A percentile compares a stretch with the other conserved stretches of the same genome.
These are phyloP conservation scores for Lampris incognitus DNA, from an alignment of 2,113 vertebrate species.

Conservation along the genomic window DNA sequence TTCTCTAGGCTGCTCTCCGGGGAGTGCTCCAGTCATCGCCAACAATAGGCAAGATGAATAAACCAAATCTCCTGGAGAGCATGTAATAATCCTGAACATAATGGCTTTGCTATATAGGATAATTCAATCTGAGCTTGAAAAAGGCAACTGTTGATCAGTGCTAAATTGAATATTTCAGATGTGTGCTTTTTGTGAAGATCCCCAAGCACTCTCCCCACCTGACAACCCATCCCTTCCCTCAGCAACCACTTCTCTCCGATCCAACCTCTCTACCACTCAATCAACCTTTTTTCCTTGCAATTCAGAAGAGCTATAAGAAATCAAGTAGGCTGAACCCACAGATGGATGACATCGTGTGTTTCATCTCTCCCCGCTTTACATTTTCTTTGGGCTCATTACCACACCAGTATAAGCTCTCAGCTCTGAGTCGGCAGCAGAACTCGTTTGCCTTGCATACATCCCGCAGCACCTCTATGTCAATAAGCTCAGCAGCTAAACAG, in stretches of 20 bases:
- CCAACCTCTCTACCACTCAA: constrained; percentile 44
- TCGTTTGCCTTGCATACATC: constrained; percentile 73
- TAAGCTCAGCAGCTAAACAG: constrained; percentile 71
- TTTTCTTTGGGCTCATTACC: constrained; percentile 79
- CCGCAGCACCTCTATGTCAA: constrained; percentile 68
- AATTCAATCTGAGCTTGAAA: constrained; percentile 72
- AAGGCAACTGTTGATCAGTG: constrained; percentile 72
- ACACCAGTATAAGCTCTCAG: constrained; percentile 49
- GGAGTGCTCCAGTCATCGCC: constrained; percentile 73
- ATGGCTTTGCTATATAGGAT: constrained; percentile 69
- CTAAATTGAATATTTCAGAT: constrained; percentile 73
- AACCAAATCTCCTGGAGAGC: constrained; percentile 76
- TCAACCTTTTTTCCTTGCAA: constrained; percentile 51
- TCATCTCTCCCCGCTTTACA: constrained; percentile 79
- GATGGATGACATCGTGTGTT: constrained; percentile 78
- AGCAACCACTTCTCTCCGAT: constrained; percentile 17
- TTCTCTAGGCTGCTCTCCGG: constrained; percentile 75
- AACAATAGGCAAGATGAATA: constrained; percentile 80
- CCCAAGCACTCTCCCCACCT: constrained; percentile 41
- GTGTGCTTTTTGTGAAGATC: constrained; percentile 56
- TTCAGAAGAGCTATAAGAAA: constrained; percentile 67
- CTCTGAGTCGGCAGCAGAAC: constrained; percentile 63
- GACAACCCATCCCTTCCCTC: constrained; percentile 34
- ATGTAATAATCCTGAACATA: constrained; percentile 77
- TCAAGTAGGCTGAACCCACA: constrained; percentile 69